phyloP scores from a whole-genome alignment of 2,797 vertebrate genomes.

The Propithecus perrieri region DNA sequence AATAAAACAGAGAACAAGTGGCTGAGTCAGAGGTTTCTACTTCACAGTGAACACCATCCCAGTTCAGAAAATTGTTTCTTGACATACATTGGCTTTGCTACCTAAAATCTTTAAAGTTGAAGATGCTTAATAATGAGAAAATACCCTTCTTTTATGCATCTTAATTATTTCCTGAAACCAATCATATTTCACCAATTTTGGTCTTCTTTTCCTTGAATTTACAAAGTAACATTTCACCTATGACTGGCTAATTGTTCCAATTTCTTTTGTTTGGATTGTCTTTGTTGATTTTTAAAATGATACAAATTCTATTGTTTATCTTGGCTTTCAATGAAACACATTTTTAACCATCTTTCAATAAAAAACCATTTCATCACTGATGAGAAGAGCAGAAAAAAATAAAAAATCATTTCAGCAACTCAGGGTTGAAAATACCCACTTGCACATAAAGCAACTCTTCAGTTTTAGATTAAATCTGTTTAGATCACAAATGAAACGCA shows the following conservation, averaged over 20 bases:
- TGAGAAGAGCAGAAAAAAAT: no score
- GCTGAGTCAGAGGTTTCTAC: constrained; percentile 54
- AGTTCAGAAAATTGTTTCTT: not conserved
- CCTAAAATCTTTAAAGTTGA: not conserved
- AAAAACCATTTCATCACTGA: constrained; percentile 17
- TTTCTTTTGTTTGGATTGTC: constrained; percentile 2
- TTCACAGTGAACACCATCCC: not conserved
- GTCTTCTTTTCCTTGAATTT: not conserved
- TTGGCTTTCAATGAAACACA: constrained; percentile 19
- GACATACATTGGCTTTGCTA: not conserved
- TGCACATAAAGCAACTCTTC: constrained; percentile 60
- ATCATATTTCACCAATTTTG: not conserved
- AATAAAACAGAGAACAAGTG: constrained; percentile 46
- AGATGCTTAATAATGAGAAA: not conserved
- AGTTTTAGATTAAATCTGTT: constrained; percentile 58
- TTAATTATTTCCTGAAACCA: not conserved
- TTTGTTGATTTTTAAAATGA: constrained; percentile 27
- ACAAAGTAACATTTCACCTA: not conserved
- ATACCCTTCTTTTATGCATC: not conserved
- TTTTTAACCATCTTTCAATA: constrained; percentile 42
- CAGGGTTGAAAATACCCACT: constrained; percentile 27
- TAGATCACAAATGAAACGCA: constrained; percentile 51
- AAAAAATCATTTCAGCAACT: not conserved
- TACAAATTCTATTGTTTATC: constrained; percentile 27
- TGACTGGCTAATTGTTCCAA: not conserved